Percentiles rank a stretch among this genome's conserved stretches.
phyloP scores from a whole-genome alignment of 1,140 invertebrate species.

The Proales similis region DNA sequence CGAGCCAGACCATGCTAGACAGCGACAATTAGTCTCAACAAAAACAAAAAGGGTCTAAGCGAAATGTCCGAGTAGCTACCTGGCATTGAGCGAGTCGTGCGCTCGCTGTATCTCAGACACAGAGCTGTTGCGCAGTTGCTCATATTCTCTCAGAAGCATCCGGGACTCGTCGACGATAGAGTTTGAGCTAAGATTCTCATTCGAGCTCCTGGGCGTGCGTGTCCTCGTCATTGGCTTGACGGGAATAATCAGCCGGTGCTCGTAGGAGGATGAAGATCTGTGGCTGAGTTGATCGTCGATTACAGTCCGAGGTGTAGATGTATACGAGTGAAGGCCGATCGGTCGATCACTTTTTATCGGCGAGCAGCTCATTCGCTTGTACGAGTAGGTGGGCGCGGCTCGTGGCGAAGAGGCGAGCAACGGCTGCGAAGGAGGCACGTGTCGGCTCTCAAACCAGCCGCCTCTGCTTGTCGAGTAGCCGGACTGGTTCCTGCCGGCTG shows the following conservation, averaged over 20 bases:
- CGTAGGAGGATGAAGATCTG: neutral
- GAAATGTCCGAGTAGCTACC: neutral
- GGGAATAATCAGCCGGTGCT: slow-evolving; percentile 16
- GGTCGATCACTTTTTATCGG: neutral
- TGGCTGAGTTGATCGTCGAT: neutral
- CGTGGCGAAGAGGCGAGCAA: no score
- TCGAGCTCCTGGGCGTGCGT: slow-evolving; percentile 3
- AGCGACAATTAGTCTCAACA: neutral
- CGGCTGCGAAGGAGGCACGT: neutral
- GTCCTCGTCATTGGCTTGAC: slow-evolving; percentile 13
- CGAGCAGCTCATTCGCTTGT: neutral
- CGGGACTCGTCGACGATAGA: slow-evolving; percentile 31
- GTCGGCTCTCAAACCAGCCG: no score
- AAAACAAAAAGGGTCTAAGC: neutral
- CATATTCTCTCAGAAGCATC: slow-evolving; percentile 29
- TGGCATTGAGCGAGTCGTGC: slow-evolving; percentile 28
- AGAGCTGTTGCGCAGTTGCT: slow-evolving; percentile 26
- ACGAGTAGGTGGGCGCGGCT: neutral
- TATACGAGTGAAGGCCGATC: neutral
- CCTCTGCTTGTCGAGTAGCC: neutral
- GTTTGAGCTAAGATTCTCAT: slow-evolving; percentile 10
- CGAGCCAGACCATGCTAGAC: slow-evolving; percentile 9
- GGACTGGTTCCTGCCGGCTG: neutral
- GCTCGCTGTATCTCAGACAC: slow-evolving; percentile 32
- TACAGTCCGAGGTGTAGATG: neutral